Evolutionary conservation across 2,113 vertebrate genomes (phyloP), one percentile per base, ranked within the genome.

Genomic region (Rostratula benghalensis): DNA sequence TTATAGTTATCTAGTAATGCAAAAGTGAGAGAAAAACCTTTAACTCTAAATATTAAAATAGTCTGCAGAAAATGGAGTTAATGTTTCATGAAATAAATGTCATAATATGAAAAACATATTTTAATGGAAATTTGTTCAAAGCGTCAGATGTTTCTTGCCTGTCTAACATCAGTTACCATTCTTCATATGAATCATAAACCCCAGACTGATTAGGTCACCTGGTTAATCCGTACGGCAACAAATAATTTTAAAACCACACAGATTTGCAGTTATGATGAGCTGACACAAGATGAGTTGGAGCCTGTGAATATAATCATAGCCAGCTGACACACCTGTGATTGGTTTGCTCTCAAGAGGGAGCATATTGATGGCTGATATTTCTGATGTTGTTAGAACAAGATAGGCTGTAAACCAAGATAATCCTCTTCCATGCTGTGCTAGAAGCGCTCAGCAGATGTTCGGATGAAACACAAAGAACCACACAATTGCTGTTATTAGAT

Each of bases 21-120:
- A 79, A 60, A 82, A 95, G 79, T 70, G 82, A 93, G 69, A 91
- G 37, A 63, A 88, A 81, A 94, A 64, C 79, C 56, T 96, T 87
- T 89, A 90, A 80, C 93, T 94, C 86, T 61, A 74, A 73, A 85
- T 88, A 90, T 74, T 94, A 89, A 89, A 94, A 85, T n/a, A 96
- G 61, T 83, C 57, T 82, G 74, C 76, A 79, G 73, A 90, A 93
- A 94, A 94, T 28, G 22, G 76, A 95, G 88, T 95, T 94, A 94
- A 94, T 87, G 93, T 92, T 84, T 96, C 92, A 89, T 93, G 85
- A 96, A 94, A 94, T 92, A 90, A 89, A 81, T 91, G 60, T 64
- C 83, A 69, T 90, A 77, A 90, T 75, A 92, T 6, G 31, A 88
- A 94, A 92, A 71, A 76, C 5, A 1, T 51, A 87, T 89, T 92